Evolutionary conservation across 2,113 vertebrate genomes (phyloP).

Genomic region (Paracanthobrama guichenoti): DNA sequence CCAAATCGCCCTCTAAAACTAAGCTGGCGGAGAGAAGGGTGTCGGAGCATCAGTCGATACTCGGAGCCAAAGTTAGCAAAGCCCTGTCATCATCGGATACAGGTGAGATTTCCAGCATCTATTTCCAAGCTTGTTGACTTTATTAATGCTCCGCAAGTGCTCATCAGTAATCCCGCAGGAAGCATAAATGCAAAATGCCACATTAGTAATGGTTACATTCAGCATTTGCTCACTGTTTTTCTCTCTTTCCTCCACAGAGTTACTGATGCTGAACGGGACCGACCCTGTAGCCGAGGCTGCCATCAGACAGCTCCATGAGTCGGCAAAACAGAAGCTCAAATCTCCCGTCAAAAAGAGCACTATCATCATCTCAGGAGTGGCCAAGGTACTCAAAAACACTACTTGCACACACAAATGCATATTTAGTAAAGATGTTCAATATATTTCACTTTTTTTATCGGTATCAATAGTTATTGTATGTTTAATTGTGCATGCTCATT

Average conservation of each 20-base stretch:
- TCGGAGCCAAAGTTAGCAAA: conserved; percentile 84
- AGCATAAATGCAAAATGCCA: not conserved
- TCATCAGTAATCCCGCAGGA: not conserved
- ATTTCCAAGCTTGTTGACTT: not conserved
- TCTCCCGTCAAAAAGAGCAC: conserved; percentile 96
- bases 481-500: not conserved
- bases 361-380: conserved; percentile 94
- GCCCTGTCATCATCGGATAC: conserved; percentile 94
- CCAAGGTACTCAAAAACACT: conserved; percentile 79
- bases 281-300: conserved; percentile 95
- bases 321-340: conserved; percentile 90
- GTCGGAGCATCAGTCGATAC: conserved; percentile 77
- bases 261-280: conserved; percentile 87
- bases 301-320: conserved; percentile 90
- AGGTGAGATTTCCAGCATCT: conserved; percentile 62
- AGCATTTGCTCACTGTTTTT: not conserved
- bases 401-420: not conserved
- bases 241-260: conserved; percentile 66
- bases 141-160: not conserved
- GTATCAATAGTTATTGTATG: not conserved
- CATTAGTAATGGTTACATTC: not conserved
- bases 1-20: conserved; percentile 77
- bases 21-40: conserved; percentile 85
- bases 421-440: not conserved
- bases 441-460: too few relatives aligned